Evolutionary conservation across 2,113 vertebrate genomes (phyloP), one percentile per base, ranked within the genome.

Genomic region (Macquaria ambigua): DNA sequence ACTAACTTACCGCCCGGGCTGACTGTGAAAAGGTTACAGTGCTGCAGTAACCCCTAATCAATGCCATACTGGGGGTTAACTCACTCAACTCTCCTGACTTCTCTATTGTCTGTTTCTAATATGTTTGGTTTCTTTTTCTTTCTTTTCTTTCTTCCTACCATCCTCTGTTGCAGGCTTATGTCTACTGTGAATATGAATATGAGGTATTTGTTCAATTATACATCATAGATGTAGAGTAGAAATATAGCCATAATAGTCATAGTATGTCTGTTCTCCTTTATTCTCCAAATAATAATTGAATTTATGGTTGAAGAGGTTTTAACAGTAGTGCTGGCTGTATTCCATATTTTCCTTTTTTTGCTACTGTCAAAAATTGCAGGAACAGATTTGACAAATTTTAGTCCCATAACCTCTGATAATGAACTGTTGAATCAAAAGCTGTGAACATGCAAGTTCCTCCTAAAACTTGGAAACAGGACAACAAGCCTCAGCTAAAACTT

Each of bases 31-130:
- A 90, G 87, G 91, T 90, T 92, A 90, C 81, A 63, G 71, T 34
- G 74, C 84, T 79, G 74, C 68, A 84, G 61, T 89, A 84, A 90
- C 77, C 78, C 31, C 80, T 92, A 93, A 93, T 92, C 77, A 88
- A 71, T 79, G 79, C 90, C 88, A 93, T 87, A 89, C 88, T 83
- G 50, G 50, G 75, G 69, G 84, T 91, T 87, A 85, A 79, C 41
- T 59, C 82, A 0, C 31, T 75, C 34, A 55, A 34, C 66, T 59
- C 59, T 61, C n/a, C 9, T 34, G 41, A 84, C 56, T 20, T 75
- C n/a, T 81, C 55, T 67, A 21, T 82, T 77, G 88, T 77, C 75
- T 69, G 59, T 9, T 43, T 70, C 43, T 74, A 39, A 67, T 68
- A 28, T 72, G 10, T 74, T 68, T 72, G 16, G 1, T 79, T 58